These are phyloP conservation scores for Myxocyprinus asiaticus DNA, from an alignment of 2,113 vertebrate genomes.

Conservation along the genomic window DNA sequence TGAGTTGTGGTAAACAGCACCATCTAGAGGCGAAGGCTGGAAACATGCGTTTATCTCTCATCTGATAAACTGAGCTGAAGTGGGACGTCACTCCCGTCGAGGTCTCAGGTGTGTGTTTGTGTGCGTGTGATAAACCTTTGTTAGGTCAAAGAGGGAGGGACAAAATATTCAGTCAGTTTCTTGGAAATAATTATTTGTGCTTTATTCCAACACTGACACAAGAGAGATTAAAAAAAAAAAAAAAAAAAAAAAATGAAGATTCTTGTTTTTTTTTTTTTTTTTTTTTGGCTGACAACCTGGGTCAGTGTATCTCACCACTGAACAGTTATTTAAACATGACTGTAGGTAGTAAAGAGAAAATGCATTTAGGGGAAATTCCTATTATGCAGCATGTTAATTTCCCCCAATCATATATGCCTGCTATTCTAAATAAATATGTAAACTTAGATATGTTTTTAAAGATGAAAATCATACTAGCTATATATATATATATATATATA, in stretches of 20 bases:
- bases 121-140: neutral
- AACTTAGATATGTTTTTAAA: too few relatives aligned
- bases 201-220: neutral
- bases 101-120: neutral
- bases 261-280: too few relatives aligned
- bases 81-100: neutral
- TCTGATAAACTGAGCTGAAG: neutral
- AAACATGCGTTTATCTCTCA: slow-evolving; percentile 13
- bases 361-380: too few relatives aligned
- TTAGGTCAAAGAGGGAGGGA: slow-evolving; percentile 5
- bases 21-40: slow-evolving; percentile 83
- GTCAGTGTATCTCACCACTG: too few relatives aligned
- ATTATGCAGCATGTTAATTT: too few relatives aligned
- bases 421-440: too few relatives aligned
- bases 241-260: too few relatives aligned
- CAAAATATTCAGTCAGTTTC: neutral
- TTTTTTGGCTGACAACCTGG: neutral
- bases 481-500: too few relatives aligned
- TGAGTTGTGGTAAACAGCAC: slow-evolving; percentile 85
- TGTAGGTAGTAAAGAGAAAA: too few relatives aligned
- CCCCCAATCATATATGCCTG: too few relatives aligned
- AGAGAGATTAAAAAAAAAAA: neutral
- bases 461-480: too few relatives aligned
- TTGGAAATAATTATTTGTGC: slow-evolving; percentile 6
- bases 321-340: too few relatives aligned